These are phyloP conservation scores for Lasioglossum albipes DNA, from an alignment of 1,140 invertebrate genomes.

Conservation along the genomic window DNA sequence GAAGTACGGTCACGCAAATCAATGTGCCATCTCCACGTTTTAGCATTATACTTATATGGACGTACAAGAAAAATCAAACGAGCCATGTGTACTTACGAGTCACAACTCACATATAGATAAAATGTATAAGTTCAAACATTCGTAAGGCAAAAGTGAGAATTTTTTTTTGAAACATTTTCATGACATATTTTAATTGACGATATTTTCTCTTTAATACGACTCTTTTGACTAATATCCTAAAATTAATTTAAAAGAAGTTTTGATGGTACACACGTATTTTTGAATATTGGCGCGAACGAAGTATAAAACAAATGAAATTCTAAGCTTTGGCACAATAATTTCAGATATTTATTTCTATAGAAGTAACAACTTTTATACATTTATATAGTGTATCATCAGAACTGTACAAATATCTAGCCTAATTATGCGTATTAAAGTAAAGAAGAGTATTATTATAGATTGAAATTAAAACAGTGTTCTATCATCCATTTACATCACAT, in stretches of 20 bases:
- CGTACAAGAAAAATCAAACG: neutral
- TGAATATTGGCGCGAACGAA: conserved; percentile 4
- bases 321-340: conserved; percentile 16
- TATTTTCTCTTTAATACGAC: conserved; percentile 34
- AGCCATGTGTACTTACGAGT: conserved; percentile 32
- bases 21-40: too few relatives aligned
- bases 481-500: neutral
- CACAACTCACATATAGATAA: conserved; percentile 4
- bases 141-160: conserved; percentile 19
- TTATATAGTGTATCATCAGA: conserved; percentile 18
- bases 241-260: conserved; percentile 18
- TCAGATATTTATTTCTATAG: neutral
- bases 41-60: too few relatives aligned
- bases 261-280: conserved; percentile 17
- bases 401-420: conserved; percentile 29
- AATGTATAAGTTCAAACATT: conserved; percentile 31
- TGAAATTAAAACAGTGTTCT: conserved; percentile 11
- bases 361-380: conserved; percentile 11
- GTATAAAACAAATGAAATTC: conserved; percentile 7
- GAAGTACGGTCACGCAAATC: too few relatives aligned
- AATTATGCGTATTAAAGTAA: conserved; percentile 2
- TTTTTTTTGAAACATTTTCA: conserved; percentile 21
- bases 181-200: conserved; percentile 31
- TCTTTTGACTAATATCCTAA: conserved; percentile 27
- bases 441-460: conserved; percentile 5